Base-by-base conservation (phyloP, 2,797 vertebrate species). In the Coendou prehensilis region DNA sequence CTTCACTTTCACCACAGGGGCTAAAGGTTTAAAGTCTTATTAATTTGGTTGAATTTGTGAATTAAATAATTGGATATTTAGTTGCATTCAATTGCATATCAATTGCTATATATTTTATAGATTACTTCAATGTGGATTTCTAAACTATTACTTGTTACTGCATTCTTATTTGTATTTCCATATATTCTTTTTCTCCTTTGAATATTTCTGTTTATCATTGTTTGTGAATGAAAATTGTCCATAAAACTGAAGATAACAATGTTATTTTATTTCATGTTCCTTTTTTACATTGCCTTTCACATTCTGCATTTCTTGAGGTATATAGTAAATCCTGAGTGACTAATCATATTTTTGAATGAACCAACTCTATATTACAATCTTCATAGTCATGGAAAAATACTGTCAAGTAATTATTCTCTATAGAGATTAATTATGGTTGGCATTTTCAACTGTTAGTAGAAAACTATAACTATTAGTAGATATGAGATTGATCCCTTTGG, bases 271-370 rank as follows among this genome's bases (percentile, higher is more conserved):
- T 76, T 45, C 23, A 6, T 47, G 3, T 33, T 20, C 37, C 56
- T 54, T 17, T 69, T 52, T 90, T 83, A n/a, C 0, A 85, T 4
- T 56, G 4, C 0, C 30, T 87, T 93, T 73, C 52, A 89, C 85
- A 52, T 71, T 71, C n/a, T 56, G 18, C 5, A 1, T 73, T 93
- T 95, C 8, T 86, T 64, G 33, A 95, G 82, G 67, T 71, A 14
- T 52, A 3, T 14, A n/a, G 10, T 33, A 37, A 97, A 71, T 63
- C 17, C 52, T 73, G 8, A 89, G 15, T 45, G 59, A 30, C 20
- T 75, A 81, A 79, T 33, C 14, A 26, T 47, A 82, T 76, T 93
- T 97, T 81, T 82, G 7, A 92, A 73, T 83, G 41, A 52, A 7
- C 2, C 13, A 71, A 30, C 1, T 61, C 6, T 81, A 59, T 26